These are phyloP conservation scores for Phoxinus phoxinus DNA, from an alignment of 2,113 vertebrate species.

Conservation along the genomic window DNA sequence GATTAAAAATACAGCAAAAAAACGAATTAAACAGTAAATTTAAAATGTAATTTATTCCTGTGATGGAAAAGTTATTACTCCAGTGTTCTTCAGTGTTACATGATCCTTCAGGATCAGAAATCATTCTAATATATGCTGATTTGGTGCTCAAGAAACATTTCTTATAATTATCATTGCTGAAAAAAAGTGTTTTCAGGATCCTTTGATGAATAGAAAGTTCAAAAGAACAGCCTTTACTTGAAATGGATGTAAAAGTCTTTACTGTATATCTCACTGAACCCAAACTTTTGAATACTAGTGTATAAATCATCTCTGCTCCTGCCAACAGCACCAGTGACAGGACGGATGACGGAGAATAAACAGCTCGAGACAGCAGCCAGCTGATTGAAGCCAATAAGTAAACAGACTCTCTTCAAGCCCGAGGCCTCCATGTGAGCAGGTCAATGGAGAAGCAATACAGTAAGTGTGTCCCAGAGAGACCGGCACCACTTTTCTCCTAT, in stretches of 20 bases:
- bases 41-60: not conserved
- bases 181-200: not conserved
- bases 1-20: not conserved
- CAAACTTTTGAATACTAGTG: not conserved
- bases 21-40: not conserved
- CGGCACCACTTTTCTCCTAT: not conserved
- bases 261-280: not conserved
- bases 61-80: not conserved
- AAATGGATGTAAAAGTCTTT: not conserved
- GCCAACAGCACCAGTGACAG: not conserved
- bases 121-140: not conserved
- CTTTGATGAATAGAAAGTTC: not conserved
- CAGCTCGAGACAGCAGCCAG: not conserved
- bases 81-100: not conserved
- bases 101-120: not conserved
- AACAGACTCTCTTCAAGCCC: constrained; percentile 10
- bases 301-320: not conserved
- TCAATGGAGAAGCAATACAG: constrained; percentile 23
- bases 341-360: not conserved
- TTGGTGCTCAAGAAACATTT: not conserved
- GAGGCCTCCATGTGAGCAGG: constrained; percentile 1
- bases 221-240: not conserved
- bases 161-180: too few relatives aligned
- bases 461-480: constrained; percentile 4
- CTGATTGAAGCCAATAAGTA: not conserved